These are phyloP conservation scores for Bos indicus DNA, from an alignment of 2,113 vertebrate species.

Conservation along the genomic window DNA sequence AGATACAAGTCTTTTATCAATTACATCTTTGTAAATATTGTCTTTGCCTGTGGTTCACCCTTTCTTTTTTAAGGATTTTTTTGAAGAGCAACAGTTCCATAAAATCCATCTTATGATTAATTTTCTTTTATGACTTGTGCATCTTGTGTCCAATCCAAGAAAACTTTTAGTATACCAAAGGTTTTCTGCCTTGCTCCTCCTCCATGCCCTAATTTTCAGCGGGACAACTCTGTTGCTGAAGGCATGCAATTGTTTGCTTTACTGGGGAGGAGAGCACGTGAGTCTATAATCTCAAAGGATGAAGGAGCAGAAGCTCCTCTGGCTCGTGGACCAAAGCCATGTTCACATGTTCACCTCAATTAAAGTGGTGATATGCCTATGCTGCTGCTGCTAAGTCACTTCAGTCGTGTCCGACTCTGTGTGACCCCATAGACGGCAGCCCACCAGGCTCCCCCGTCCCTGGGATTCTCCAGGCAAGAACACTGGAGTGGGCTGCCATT, in stretches of 20 bases:
- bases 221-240: not conserved
- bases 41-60: not conserved
- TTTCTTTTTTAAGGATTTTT: not conserved
- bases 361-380: not conserved
- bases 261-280: fast-evolving
- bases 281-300: not conserved
- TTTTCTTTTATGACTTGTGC: not conserved
- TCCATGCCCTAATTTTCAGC: not conserved
- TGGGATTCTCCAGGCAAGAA: too few species aligned
- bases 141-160: not conserved
- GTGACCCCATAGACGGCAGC: too few species aligned
- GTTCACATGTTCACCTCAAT: not conserved
- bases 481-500: too few species aligned
- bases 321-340: not conserved
- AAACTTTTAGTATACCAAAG: not conserved
- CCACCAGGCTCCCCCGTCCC: too few species aligned
- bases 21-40: not conserved
- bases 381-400: too few species aligned
- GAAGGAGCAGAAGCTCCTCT: not conserved
- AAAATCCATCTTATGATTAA: not conserved
- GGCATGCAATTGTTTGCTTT: not conserved
- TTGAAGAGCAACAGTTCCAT: not conserved
- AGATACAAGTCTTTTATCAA: not conserved
- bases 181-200: not conserved
- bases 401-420: too few species aligned